Evolutionary conservation across 2,113 vertebrate genomes (phyloP).

Genomic region (Cryptotis parvus): DNA sequence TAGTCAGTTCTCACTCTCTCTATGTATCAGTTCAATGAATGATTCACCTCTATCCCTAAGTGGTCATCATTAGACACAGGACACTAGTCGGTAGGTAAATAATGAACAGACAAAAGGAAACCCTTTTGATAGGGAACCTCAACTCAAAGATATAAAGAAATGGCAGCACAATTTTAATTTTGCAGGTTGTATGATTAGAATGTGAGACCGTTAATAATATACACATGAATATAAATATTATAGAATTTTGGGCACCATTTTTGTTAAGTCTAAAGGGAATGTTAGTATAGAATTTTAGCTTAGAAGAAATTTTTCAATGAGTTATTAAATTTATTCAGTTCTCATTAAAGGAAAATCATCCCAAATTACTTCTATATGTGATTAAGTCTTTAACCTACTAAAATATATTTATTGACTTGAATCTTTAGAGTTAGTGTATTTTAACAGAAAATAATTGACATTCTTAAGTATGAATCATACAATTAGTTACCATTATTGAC

Average conservation of each 20-base stretch:
- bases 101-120: background rate
- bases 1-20: too few species aligned
- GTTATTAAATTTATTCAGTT: background rate
- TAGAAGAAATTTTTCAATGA: background rate
- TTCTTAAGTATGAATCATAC: background rate
- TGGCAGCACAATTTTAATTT: background rate
- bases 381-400: background rate
- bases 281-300: background rate
- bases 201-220: background rate
- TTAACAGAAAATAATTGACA: constrained; percentile 51
- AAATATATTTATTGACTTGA: background rate
- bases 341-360: background rate
- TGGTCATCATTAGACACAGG: background rate
- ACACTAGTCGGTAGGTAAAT: background rate
- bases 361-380: background rate
- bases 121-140: background rate
- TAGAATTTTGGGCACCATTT: background rate
- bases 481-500: constrained; percentile 30
- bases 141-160: background rate
- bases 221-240: background rate
- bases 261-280: constrained; percentile 18
- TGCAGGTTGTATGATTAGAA: background rate
- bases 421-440: constrained; percentile 24
- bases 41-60: background rate
- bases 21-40: background rate